Base-by-base conservation (phyloP, 2,113 vertebrate species). In the Cryptotis parvus region DNA sequence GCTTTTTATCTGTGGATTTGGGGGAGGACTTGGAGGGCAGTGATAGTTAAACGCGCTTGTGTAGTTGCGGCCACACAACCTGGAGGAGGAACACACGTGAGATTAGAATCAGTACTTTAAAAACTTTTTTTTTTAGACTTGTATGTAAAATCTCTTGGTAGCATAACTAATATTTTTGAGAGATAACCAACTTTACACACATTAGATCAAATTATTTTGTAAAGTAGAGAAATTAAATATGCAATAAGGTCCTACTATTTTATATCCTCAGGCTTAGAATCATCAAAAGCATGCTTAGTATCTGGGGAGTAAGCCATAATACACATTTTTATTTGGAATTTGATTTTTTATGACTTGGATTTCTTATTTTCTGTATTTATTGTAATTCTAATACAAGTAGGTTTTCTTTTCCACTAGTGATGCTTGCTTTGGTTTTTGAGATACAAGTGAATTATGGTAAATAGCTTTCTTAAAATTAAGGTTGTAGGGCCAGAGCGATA, bases 281-380 rank as follows among this genome's bases (percentile, higher is more conserved):
- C 26, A 37, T 58, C 14, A 75, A 0, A 22, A 69, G 61, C 37
- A 27, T 77, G 12, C 33, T 72, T 65, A 78, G 29, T 33, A 26
- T 52, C 5, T 65, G 49, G 33, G 70, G 14, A 84, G 4, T 49
- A 37, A 61, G 10, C 6, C 68, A 69, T 49, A 9, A 49, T 49
- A 49, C 45, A 10, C 55, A 49, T 65, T 73, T 73, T 69, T 49
- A 85, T 61, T 72, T 70, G 77, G 41, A 74, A 81, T 74, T 90
- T 78, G 20, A 63, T 49, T 73, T 35, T 49, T 49, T 49, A 49
- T 49, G 45, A 49, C 14, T 49, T 49, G 78, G n/a, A 49, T n/a
- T 18, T 70, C 16, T 1, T 33, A 89, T n/a, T 84, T 63, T 69
- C 69, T 52, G 31, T 76, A 45, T 69, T 70, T 39, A 80, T 58